Percentiles rank a stretch among this genome's conserved stretches.
phyloP scores from a whole-genome alignment of 2,888 invertebrate species.

The Danaus chrysippus region DNA sequence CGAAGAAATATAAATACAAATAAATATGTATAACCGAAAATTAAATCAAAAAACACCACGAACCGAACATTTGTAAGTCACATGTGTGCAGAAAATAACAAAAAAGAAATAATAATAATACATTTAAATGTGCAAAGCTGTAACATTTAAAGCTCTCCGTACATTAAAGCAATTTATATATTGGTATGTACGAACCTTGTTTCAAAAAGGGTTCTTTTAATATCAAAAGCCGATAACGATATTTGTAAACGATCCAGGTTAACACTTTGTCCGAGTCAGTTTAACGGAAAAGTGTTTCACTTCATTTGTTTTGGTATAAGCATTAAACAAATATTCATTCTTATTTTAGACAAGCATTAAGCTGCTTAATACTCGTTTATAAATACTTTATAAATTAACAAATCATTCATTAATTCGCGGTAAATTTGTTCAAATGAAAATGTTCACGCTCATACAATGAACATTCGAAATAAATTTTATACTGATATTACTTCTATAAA shows the following conservation, averaged over 20 bases:
- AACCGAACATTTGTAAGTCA: slow-evolving; percentile 10
- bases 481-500: too few species aligned
- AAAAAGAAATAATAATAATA: slow-evolving; percentile 18
- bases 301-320: neutral
- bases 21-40: slow-evolving; percentile 3
- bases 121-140: slow-evolving; percentile 24
- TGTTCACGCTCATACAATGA: too few species aligned
- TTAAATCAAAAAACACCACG: neutral
- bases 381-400: too few species aligned
- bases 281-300: slow-evolving; percentile 4
- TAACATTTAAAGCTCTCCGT: slow-evolving; percentile 45
- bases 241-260: slow-evolving; percentile 14
- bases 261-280: slow-evolving; percentile 16
- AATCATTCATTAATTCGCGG: too few species aligned
- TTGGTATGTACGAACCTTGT: slow-evolving; percentile 63
- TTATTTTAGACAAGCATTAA: neutral
- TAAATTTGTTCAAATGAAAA: too few species aligned
- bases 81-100: slow-evolving; percentile 18
- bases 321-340: neutral
- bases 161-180: slow-evolving; percentile 51
- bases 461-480: too few species aligned
- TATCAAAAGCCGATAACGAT: slow-evolving; percentile 10
- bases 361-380: too few species aligned
- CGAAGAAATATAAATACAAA: slow-evolving; percentile 7
- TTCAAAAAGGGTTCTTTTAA: slow-evolving; percentile 52